phyloP scores from a whole-genome alignment of 2,797 vertebrate species.

The Podarcis siculus region DNA sequence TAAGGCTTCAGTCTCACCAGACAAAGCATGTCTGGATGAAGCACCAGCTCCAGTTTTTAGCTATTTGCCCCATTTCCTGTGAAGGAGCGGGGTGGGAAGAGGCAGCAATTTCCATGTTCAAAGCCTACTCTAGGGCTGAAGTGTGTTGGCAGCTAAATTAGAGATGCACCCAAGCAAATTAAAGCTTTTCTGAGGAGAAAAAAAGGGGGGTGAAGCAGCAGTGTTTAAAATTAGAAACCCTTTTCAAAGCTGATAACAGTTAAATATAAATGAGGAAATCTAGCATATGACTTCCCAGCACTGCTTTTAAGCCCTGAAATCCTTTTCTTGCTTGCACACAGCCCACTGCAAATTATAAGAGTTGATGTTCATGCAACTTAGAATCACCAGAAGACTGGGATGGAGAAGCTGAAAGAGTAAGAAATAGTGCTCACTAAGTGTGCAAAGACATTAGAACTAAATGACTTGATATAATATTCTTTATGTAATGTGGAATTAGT shows the following conservation, averaged over 20 bases:
- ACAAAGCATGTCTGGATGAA: not conserved
- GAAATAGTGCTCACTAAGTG: conserved; percentile 50
- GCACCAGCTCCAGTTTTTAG: not conserved
- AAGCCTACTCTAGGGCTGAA: conserved; percentile 41
- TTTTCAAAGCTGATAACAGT: conserved; percentile 68
- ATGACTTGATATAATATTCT: conserved; percentile 66
- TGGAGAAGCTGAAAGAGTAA: not conserved
- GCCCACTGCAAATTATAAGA: conserved; percentile 40
- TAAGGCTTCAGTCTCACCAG: not conserved
- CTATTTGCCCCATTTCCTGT: not conserved
- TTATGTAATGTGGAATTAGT: conserved; percentile 66
- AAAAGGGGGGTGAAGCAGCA: not conserved
- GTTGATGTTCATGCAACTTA: conserved; percentile 61
- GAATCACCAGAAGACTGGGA: not conserved
- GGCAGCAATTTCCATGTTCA: not conserved
- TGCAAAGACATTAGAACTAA: conserved; percentile 59
- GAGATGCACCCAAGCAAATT: conserved; percentile 63
- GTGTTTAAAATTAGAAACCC: conserved; percentile 73
- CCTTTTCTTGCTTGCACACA: conserved; percentile 53
- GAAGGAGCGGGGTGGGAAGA: not conserved
- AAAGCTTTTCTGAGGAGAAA: conserved; percentile 57
- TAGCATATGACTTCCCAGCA: conserved; percentile 62
- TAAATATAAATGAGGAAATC: conserved; percentile 75
- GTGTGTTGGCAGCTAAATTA: conserved; percentile 38
- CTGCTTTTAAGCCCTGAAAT: conserved; percentile 55